These are phyloP conservation scores for Addax nasomaculatus DNA, from an alignment of 2,113 vertebrate genomes.

Conservation along the genomic window DNA sequence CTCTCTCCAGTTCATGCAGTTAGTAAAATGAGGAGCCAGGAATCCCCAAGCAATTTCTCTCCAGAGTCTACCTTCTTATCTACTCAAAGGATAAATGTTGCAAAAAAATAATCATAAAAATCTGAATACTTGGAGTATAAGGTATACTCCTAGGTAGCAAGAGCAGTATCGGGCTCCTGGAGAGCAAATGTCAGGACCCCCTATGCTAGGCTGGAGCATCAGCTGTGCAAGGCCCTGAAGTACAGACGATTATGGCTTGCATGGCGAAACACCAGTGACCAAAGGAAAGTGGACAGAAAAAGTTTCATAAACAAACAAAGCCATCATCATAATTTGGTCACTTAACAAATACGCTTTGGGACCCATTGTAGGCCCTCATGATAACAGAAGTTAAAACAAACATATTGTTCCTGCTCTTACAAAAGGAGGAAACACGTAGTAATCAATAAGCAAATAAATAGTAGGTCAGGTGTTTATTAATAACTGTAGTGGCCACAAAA, in stretches of 20 bases:
- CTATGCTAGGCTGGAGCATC: fast-evolving
- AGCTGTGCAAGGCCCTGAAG: background rate
- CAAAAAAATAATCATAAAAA: background rate
- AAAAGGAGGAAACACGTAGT: background rate
- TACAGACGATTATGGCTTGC: background rate
- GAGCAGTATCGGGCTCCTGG: background rate
- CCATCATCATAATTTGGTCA: background rate
- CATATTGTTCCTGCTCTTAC: background rate
- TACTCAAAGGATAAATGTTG: background rate
- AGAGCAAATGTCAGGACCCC: background rate
- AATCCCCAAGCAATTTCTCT: background rate
- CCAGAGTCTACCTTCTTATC: background rate
- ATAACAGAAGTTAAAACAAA: background rate
- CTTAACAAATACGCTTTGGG: background rate
- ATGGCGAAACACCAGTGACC: background rate
- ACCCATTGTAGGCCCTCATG: background rate
- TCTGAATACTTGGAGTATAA: background rate
- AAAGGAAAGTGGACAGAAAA: background rate
- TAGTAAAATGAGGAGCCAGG: background rate
- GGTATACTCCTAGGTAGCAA: background rate
- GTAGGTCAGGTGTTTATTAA: background rate
- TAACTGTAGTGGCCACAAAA: background rate
- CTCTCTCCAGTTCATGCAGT: background rate
- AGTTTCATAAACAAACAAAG: background rate
- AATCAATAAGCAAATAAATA: background rate